Evolutionary conservation across 2,888 invertebrate genomes (phyloP).

Genomic region (Drosophila meridionalis): DNA sequence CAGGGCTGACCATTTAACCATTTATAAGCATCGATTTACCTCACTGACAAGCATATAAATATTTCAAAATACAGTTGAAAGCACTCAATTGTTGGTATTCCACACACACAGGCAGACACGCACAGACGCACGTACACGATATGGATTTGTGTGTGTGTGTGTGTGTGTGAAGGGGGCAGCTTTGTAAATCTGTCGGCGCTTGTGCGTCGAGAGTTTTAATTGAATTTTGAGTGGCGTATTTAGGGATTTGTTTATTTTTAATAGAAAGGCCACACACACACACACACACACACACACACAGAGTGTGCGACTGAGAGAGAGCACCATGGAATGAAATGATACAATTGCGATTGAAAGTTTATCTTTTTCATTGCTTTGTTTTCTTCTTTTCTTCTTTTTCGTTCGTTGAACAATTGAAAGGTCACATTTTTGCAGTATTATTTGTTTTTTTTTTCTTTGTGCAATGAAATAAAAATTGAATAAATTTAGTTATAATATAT

Average conservation of each 20-base stretch:
- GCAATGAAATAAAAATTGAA: conserved; percentile 1
- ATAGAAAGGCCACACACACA: conserved; percentile 61
- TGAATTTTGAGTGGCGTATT: conserved; percentile 78
- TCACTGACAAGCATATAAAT: conserved; percentile 43
- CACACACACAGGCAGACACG: not conserved
- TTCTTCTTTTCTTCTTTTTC: not conserved
- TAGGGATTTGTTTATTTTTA: conserved; percentile 79
- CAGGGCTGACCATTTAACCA: conserved; percentile 13
- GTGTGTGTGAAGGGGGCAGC: conserved; percentile 25
- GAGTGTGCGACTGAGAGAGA: conserved; percentile 21
- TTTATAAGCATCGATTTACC: conserved; percentile 44
- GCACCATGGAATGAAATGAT: conserved; percentile 44
- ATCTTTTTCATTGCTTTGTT: conserved; percentile 7
- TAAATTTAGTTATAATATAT: conserved; percentile 10
- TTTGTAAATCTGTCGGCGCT: conserved; percentile 69
- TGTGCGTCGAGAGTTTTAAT: conserved; percentile 75
- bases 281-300: conserved; percentile 24
- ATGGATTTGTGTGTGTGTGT: conserved; percentile 40
- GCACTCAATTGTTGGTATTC: conserved; percentile 55
- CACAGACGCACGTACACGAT: not conserved
- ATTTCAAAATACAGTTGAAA: conserved; percentile 53
- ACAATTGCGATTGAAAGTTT: conserved; percentile 38
- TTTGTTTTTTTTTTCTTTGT: not conserved
- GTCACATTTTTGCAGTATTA: not conserved
- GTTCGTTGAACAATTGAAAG: conserved; percentile 27